Percentiles rank a stretch among this genome's conserved stretches.
Conservation (phyloP, 2,888 invertebrate species). For the Desoria tigrina region DNA sequence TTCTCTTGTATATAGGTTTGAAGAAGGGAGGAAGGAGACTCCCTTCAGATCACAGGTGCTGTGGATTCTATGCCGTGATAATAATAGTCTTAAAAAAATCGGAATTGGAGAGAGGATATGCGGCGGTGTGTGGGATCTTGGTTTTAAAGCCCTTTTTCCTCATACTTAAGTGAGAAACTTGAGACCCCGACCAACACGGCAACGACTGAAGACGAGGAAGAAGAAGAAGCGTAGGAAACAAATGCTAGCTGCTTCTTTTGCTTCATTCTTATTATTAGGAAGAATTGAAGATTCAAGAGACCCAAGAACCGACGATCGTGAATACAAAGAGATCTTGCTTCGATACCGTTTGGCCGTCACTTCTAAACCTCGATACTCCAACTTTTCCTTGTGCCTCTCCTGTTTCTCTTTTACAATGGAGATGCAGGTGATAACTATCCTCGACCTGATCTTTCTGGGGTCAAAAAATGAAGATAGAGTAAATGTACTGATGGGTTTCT, state of each 20-base stretch:
- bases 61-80: too few relatives aligned
- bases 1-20: too few relatives aligned
- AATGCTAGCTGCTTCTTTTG: neutral
- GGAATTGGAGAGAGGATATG: neutral
- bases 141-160: neutral
- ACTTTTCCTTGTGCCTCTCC: too few relatives aligned
- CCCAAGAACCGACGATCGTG: neutral
- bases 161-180: slow-evolving; percentile 5
- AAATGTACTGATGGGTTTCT: too few relatives aligned
- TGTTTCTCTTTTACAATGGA: too few relatives aligned
- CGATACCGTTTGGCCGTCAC: neutral
- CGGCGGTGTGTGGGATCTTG: slow-evolving; percentile 3
- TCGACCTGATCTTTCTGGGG: too few relatives aligned
- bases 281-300: too few relatives aligned
- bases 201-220: neutral
- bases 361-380: too few relatives aligned
- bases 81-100: too few relatives aligned
- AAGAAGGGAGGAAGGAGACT: neutral
- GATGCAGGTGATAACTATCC: too few relatives aligned
- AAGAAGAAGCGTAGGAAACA: slow-evolving; percentile 6
- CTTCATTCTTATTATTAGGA: too few relatives aligned
- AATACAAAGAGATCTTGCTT: neutral
- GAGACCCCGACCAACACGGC: neutral
- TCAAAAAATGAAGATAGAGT: too few relatives aligned
- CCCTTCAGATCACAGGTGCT: neutral